Evolutionary conservation across 2,797 vertebrate species (phyloP), one percentile per base, ranked within the genome.

Genomic region (Acipenser ruthenus): DNA sequence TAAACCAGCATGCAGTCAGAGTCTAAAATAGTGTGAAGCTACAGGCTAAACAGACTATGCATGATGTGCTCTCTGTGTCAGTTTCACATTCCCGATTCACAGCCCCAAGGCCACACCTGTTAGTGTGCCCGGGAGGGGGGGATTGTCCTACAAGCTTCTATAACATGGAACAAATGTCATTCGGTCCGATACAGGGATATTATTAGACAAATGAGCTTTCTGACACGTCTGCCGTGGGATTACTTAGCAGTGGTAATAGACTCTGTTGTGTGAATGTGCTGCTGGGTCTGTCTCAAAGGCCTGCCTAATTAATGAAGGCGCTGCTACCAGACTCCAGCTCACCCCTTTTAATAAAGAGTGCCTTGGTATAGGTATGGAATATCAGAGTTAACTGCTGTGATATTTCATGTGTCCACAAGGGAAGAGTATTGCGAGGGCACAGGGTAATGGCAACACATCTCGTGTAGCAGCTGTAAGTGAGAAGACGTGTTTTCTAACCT

Each of bases 201-300:
- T 58, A 11, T 58, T 58, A 58, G 55, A 58, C 15, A n/a, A 58
- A n/a, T 11, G 12, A 58, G 55, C 55, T 58, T 58, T 58, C 55
- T 11, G 55, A 53, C 51, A 53, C 3, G 6, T 53, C 51, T 53
- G 8, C 51, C 51, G 7, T 58, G 55, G 15, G 55, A 58, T 58
- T 11, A 58, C 55, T 11, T 11, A 3, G 55, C 12, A 15, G 55
- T 7, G 9, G 12, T 53, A 53, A 53, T 58, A n/a, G 55, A n/a
- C 55, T 15, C 55, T 58, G 55, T n/a, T 58, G 2, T n/a, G 7
- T 4, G 55, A 7, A 11, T 6, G 2, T 6, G 55, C 6, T 6
- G 7, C 6, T 58, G 10, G 12, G 10, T 58, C 10, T 11, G 12
- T 11, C 6, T 11, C 11, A n/a, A 11, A 7, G 55, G 10, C 3